phyloP scores from a whole-genome alignment of 1,140 invertebrate genomes.

The Nixonia krombeini region DNA sequence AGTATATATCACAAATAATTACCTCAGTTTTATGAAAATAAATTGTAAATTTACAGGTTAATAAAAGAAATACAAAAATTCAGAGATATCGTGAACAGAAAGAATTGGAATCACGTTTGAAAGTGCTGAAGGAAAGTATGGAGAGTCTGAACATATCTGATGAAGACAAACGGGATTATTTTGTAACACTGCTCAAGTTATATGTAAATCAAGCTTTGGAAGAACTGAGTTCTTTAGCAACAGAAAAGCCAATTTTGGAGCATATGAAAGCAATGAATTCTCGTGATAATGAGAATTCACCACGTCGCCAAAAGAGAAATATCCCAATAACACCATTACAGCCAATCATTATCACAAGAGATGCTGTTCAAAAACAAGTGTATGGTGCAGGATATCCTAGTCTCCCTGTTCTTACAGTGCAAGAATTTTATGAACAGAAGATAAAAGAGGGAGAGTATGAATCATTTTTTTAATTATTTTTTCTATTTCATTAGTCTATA shows the following conservation, averaged over 20 bases:
- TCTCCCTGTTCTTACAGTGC: slow-evolving; percentile 90
- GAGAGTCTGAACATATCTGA: slow-evolving; percentile 81
- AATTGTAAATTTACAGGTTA: slow-evolving; percentile 59
- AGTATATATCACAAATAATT: too few relatives aligned
- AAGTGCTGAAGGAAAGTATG: slow-evolving; percentile 76
- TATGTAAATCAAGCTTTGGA: slow-evolving; percentile 84
- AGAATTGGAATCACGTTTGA: slow-evolving; percentile 80
- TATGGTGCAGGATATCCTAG: slow-evolving; percentile 96
- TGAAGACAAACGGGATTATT: slow-evolving; percentile 86
- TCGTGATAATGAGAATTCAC: slow-evolving; percentile 35
- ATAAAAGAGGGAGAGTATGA: slow-evolving; percentile 84
- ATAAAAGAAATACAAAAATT: slow-evolving; percentile 81
- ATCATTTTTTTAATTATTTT: neutral
- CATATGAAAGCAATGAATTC: slow-evolving; percentile 73
- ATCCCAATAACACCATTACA: slow-evolving; percentile 78
- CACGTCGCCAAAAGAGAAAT: slow-evolving; percentile 62
- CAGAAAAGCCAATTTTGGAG: slow-evolving; percentile 82
- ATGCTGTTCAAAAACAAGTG: slow-evolving; percentile 91
- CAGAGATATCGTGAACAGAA: slow-evolving; percentile 85
- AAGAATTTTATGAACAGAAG: slow-evolving; percentile 96
- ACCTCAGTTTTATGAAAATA: too few relatives aligned
- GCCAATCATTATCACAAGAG: slow-evolving; percentile 94
- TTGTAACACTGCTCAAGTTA: slow-evolving; percentile 82
- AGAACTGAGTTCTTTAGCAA: slow-evolving; percentile 81
- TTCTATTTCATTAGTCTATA: neutral